A percentile compares a stretch with the other conserved stretches of the same genome.
Conservation (phyloP, 2,797 vertebrate species). For the Lepus townsendii region DNA sequence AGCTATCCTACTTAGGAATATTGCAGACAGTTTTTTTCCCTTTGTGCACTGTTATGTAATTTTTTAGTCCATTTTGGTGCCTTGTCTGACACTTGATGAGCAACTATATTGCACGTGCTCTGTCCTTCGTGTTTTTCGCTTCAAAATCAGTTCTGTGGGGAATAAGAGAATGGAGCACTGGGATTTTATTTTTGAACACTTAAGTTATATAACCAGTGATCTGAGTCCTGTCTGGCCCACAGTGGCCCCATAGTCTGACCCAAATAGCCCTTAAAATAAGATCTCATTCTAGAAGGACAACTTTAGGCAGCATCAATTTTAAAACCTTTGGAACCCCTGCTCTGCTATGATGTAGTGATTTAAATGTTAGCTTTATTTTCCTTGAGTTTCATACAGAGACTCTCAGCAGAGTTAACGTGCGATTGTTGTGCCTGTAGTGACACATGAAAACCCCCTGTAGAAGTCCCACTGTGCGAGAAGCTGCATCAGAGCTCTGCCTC, state of each 20-base stretch:
- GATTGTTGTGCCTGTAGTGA: background rate
- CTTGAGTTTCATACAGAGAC: background rate
- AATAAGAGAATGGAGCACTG: constrained; percentile 28
- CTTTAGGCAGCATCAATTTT: background rate
- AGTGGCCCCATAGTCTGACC: constrained; percentile 38
- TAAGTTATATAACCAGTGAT: constrained; percentile 62
- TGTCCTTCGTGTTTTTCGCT: constrained; percentile 47
- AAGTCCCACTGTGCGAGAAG: background rate
- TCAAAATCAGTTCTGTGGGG: constrained; percentile 50
- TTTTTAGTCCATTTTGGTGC: constrained; percentile 59
- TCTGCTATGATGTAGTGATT: background rate
- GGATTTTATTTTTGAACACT: constrained; percentile 67
- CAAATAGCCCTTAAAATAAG: constrained; percentile 58
- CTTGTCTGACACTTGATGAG: constrained; percentile 49
- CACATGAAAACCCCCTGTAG: background rate
- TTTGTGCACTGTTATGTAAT: constrained; percentile 34
- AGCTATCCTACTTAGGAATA: constrained; percentile 66
- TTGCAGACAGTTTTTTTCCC: constrained; percentile 54
- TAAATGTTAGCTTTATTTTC: constrained; percentile 22
- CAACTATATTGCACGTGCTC: background rate
- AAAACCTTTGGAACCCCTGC: background rate
- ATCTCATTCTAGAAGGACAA: background rate
- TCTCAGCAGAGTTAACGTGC: background rate
- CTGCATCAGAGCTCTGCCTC: background rate
- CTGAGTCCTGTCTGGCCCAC: constrained; percentile 15